Evolutionary conservation across 2,797 vertebrate species (phyloP).

Genomic region (Sebastes flavidus): DNA sequence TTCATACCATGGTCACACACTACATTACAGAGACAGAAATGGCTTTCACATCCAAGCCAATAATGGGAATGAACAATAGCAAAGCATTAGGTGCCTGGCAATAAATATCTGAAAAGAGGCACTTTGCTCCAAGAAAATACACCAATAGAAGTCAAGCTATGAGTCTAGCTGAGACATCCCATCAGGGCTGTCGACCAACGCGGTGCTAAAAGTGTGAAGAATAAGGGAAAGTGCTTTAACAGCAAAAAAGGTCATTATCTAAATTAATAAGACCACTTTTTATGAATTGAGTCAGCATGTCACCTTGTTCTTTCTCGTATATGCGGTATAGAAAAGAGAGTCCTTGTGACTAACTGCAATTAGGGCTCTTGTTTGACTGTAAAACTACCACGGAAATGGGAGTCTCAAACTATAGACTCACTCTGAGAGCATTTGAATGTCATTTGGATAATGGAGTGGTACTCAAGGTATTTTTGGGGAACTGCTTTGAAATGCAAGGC

Average conservation of each 20-base stretch:
- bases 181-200: conserved; percentile 30
- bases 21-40: conserved; percentile 68
- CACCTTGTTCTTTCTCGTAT: conserved; percentile 37
- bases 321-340: conserved; percentile 17
- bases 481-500: conserved; percentile 71
- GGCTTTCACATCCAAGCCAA: conserved; percentile 58
- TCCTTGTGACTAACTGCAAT: conserved; percentile 52
- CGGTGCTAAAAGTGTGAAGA: conserved; percentile 25
- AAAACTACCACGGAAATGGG: conserved; percentile 48
- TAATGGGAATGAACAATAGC: conserved; percentile 73
- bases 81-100: conserved; percentile 68
- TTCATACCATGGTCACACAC: conserved; percentile 46
- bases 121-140: conserved; percentile 56
- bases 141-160: conserved; percentile 30
- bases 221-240: conserved; percentile 36
- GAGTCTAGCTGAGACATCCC: conserved; percentile 33
- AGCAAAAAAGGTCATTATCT: conserved; percentile 48
- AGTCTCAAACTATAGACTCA: conserved; percentile 45
- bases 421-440: conserved; percentile 61
- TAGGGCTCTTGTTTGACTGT: conserved; percentile 59
- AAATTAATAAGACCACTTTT: conserved; percentile 60
- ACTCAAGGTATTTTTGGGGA: conserved; percentile 30
- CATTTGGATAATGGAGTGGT: conserved; percentile 68
- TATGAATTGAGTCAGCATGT: conserved; percentile 44
- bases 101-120: conserved; percentile 75